A percentile compares a stretch with the other conserved stretches of the same genome.
Conservation (phyloP, 2,888 invertebrate species). For the Rhimphoctona megacephalus region DNA sequence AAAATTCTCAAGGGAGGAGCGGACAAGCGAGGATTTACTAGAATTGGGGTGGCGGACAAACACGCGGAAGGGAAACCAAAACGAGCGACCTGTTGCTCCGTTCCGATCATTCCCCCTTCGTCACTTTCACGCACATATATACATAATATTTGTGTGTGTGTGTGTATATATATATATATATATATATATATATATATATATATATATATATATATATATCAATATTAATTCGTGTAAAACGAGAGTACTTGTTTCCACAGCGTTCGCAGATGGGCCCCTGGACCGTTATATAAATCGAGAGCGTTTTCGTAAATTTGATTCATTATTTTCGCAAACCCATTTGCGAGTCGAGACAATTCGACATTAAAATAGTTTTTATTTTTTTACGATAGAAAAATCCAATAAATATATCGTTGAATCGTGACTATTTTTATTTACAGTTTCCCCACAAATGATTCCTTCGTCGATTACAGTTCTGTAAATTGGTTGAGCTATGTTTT, state of each 20-base stretch:
- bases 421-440: background rate
- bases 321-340: background rate
- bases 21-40: slow-evolving; percentile 60
- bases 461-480: background rate
- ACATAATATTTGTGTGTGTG: background rate
- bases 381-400: background rate
- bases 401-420: background rate
- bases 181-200: too few species aligned
- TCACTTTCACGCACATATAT: slow-evolving; percentile 24
- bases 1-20: slow-evolving; percentile 36
- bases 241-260: background rate
- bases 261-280: slow-evolving; percentile 47
- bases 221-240: background rate
- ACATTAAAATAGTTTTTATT: background rate
- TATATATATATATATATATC: background rate
- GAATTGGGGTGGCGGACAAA: slow-evolving; percentile 64
- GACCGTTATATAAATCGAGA: slow-evolving; percentile 2
- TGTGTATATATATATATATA: background rate
- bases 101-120: slow-evolving; percentile 49
- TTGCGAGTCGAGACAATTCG: background rate
- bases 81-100: slow-evolving; percentile 77
- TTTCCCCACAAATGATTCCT: background rate
- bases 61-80: slow-evolving; percentile 70
- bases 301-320: background rate
- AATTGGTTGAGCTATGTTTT: background rate